Percentiles rank a stretch among this genome's conserved stretches.
These are phyloP conservation scores for Cistogaster globosa DNA, from an alignment of 2,888 invertebrate species.

Conservation along the genomic window DNA sequence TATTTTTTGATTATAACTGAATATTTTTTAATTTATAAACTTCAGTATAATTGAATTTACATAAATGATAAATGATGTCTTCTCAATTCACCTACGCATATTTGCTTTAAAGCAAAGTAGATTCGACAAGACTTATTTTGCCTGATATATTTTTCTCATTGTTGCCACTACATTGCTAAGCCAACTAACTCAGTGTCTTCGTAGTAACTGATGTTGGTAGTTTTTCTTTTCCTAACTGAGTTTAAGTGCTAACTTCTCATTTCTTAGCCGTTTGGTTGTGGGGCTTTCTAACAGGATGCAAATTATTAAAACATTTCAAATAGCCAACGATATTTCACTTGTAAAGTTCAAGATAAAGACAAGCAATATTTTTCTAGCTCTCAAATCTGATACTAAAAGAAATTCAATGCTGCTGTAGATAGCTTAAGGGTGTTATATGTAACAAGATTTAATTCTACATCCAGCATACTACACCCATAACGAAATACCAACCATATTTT, in stretches of 20 bases:
- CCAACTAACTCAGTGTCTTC: slow-evolving; percentile 46
- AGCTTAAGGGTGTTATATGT: slow-evolving; percentile 66
- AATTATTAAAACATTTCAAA: slow-evolving; percentile 71
- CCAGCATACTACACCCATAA: slow-evolving; percentile 38
- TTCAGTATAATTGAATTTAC: neutral
- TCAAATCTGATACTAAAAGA: slow-evolving; percentile 56
- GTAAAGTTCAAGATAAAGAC: slow-evolving; percentile 69
- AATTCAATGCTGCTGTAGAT: slow-evolving; percentile 54
- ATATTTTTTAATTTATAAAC: neutral
- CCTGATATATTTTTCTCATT: slow-evolving; percentile 33
- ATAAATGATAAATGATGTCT: neutral
- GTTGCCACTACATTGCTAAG: slow-evolving; percentile 20
- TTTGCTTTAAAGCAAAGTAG: slow-evolving; percentile 30
- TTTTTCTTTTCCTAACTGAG: slow-evolving; percentile 3
- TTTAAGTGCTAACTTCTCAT: slow-evolving; percentile 15
- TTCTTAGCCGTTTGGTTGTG: slow-evolving; percentile 5
- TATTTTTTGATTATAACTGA: neutral
- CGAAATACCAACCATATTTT: slow-evolving; percentile 8
- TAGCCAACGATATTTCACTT: slow-evolving; percentile 65
- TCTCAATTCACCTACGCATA: slow-evolving; percentile 44
- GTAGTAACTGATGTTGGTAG: slow-evolving; percentile 46
- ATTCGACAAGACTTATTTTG: slow-evolving; percentile 58
- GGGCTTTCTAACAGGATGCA: slow-evolving; percentile 71
- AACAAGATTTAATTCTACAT: slow-evolving; percentile 44
- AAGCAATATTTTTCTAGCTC: slow-evolving; percentile 62